A percentile compares a stretch with the other conserved stretches of the same genome.
These are phyloP conservation scores for Burhinus oedicnemus DNA, from an alignment of 2,113 vertebrate species.

Conservation along the genomic window DNA sequence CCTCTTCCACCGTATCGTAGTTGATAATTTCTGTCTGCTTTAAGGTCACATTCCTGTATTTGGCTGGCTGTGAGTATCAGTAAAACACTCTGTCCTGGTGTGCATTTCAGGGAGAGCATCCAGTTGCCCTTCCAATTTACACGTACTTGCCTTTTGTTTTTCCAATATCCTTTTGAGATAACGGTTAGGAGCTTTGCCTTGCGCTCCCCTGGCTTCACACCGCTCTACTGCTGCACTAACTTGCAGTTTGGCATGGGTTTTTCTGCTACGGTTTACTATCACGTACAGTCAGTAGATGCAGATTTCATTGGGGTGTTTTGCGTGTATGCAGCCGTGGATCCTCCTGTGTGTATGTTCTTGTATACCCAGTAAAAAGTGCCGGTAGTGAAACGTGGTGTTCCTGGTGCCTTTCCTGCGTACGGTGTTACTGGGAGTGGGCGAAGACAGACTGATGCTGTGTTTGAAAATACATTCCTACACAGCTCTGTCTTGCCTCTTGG, in stretches of 20 bases:
- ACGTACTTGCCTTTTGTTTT: background rate
- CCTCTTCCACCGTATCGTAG: background rate
- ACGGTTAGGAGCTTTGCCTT: background rate
- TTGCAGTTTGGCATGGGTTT: background rate
- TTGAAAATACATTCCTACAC: background rate
- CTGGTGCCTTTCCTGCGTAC: background rate
- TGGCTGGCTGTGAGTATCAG: background rate
- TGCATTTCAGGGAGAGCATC: background rate
- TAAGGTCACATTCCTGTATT: background rate
- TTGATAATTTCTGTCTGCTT: background rate
- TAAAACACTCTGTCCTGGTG: background rate
- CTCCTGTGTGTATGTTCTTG: background rate
- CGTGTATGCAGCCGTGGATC: background rate
- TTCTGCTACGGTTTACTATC: background rate
- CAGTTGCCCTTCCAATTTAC: background rate
- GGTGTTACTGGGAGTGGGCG: accelerated
- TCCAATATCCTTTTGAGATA: background rate
- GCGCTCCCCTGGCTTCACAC: background rate
- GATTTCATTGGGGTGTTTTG: background rate
- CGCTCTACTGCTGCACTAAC: background rate
- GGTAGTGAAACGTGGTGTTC: background rate
- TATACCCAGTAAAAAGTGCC: background rate
- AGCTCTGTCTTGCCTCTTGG: background rate
- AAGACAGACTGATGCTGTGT: background rate
- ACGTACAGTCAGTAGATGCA: accelerated